Evolutionary conservation across 2,888 invertebrate genomes (phyloP), one percentile per base, ranked within the genome.

Genomic region (Drosophila atripex): DNA sequence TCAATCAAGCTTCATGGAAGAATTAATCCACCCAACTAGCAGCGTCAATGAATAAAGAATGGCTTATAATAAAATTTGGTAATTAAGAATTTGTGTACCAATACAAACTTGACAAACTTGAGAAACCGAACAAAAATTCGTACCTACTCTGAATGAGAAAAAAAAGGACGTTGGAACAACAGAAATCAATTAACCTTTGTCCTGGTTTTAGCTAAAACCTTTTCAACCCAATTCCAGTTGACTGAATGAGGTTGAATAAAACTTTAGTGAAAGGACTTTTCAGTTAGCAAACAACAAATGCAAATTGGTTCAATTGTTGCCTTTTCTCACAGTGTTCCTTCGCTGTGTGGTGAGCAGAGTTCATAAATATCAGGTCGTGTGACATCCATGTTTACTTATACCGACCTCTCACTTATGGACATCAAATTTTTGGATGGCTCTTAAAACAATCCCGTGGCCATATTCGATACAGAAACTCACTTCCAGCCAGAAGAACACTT

Each of bases 401-500:
- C 12, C 3, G 32, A 35, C 6, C 35, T 35, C 35, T 35, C 35
- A n/a, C 35, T 35, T 35, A 35, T 35, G n/a, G n/a, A n/a, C 35
- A 35, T 35, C 35, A 35, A 35, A 35, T 35, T 35, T 35, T 6
- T 35, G 35, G 14, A 35, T 35, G 35, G 35, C n/a, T n/a, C 35
- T 35, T 35, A 35, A 35, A 35, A 35, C 35, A 35, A 35, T 35
- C 35, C 35, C 35, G 6, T 2, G 14, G n/a, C 14, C 35, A 35
- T n/a, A 35, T 35, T 35, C 35, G 35, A 35, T 14, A 35, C n/a
- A 14, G 6, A 35, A 35, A 35, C 14, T 32, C 32, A 32, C 50
- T 32, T 41, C 39, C 50, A 25, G 16, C 63, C 53, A 58, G 59
- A 77, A 63, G 61, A 49, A 47, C 28, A 18, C 51, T 38, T 55